These are phyloP conservation scores for Cheumatopsyche charites DNA, from an alignment of 1,140 invertebrate genomes.

Conservation along the genomic window DNA sequence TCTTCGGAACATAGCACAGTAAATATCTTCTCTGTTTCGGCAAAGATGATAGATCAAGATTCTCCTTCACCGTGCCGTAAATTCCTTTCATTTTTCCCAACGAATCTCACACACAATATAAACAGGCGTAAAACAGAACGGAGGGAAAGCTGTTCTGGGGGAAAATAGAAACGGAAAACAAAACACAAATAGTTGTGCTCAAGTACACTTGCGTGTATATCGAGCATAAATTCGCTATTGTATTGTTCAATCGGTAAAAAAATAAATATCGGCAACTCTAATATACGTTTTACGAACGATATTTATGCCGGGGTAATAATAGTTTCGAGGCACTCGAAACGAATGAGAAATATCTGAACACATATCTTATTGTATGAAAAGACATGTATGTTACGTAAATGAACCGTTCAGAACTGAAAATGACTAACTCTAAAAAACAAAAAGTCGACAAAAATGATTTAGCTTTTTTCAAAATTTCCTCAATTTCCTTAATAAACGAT, in stretches of 20 bases:
- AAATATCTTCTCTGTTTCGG: conserved; percentile 4
- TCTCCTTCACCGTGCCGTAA: neutral
- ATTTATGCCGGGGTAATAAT: no score
- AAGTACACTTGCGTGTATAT: conserved; percentile 24
- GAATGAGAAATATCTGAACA: no score
- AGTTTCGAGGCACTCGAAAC: no score
- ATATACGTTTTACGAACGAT: neutral
- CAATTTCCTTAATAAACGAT: no score
- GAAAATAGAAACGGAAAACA: neutral
- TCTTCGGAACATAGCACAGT: neutral
- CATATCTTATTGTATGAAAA: no score
- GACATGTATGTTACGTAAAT: no score
- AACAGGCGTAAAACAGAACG: no score
- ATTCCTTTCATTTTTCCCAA: neutral
- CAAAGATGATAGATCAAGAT: conserved; percentile 11
- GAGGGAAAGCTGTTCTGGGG: neutral
- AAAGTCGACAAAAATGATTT: no score
- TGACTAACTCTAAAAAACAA: no score
- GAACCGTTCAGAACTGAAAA: no score
- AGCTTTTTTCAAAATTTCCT: no score
- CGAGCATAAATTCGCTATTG: conserved; percentile 25
- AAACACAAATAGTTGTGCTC: neutral
- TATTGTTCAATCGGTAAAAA: conserved; percentile 9
- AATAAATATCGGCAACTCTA: conserved; percentile 6
- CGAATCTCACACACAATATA: no score